These are phyloP conservation scores for Cydia pomonella DNA, from an alignment of 1,140 invertebrate genomes.

Conservation along the genomic window DNA sequence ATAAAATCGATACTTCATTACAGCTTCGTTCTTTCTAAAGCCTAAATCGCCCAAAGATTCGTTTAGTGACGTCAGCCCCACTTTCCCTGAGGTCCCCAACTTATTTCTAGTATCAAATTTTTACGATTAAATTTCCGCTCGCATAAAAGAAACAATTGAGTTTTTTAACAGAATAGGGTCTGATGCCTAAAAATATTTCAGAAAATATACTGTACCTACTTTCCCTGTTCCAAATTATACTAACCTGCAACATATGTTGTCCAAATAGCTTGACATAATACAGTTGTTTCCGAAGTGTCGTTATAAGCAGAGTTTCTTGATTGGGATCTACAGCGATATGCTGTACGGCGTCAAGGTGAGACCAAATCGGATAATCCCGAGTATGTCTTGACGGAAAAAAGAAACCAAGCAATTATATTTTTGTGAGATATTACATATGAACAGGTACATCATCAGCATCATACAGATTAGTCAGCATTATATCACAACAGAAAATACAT, in stretches of 20 bases:
- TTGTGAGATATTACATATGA: background rate
- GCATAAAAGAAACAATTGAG: too few species aligned
- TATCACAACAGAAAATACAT: background rate
- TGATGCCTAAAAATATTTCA: too few species aligned
- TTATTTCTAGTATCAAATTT: too few species aligned
- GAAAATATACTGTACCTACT: too few species aligned
- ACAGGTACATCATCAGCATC: background rate
- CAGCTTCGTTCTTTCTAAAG: too few species aligned
- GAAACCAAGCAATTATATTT: background rate
- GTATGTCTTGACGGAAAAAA: slow-evolving; percentile 58
- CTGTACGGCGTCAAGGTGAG: slow-evolving; percentile 80
- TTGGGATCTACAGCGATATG: slow-evolving; percentile 81
- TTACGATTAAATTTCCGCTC: too few species aligned
- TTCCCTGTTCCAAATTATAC: background rate
- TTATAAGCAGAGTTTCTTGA: slow-evolving; percentile 82
- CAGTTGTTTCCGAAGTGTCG: slow-evolving; percentile 84
- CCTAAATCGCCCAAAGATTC: too few species aligned
- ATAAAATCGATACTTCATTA: too few species aligned
- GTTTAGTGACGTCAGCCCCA: too few species aligned
- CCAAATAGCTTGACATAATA: slow-evolving; percentile 83
- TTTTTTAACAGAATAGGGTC: too few species aligned
- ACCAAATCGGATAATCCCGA: slow-evolving; percentile 69
- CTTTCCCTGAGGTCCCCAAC: too few species aligned
- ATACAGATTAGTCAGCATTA: background rate
- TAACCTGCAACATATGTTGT: slow-evolving; percentile 75